phyloP scores from a whole-genome alignment of 2,888 invertebrate species.

The Trissolcus japonicus region DNA sequence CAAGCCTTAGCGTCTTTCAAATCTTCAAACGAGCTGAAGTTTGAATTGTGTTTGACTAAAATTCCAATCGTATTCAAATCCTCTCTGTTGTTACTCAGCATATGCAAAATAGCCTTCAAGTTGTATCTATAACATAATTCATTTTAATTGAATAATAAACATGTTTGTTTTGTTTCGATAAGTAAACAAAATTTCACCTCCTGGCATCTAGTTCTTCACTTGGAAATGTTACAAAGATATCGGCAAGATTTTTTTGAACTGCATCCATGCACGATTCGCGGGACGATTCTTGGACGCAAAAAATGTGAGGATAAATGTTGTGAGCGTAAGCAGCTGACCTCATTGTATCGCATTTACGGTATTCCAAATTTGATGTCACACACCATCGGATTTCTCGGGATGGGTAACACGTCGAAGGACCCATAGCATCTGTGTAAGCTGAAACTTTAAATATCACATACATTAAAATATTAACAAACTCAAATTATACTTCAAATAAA shows the following conservation, averaged over 20 bases:
- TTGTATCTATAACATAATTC: constrained; percentile 19
- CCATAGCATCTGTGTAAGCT: constrained; percentile 72
- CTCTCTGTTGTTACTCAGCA: constrained; percentile 79
- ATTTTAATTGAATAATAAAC: constrained; percentile 2
- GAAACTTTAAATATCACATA: constrained; percentile 62
- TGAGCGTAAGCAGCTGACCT: constrained; percentile 85
- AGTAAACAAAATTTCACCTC: constrained; percentile 77
- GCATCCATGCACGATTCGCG: constrained; percentile 83
- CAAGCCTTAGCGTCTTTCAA: constrained; percentile 85
- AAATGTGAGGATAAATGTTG: constrained; percentile 87
- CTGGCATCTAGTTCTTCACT: constrained; percentile 84
- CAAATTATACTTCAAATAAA: background rate
- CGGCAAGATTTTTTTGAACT: constrained; percentile 81
- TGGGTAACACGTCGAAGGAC: constrained; percentile 68
- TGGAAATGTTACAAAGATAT: constrained; percentile 84
- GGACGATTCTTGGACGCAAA: constrained; percentile 82
- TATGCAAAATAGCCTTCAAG: constrained; percentile 80
- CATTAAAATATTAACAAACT: background rate
- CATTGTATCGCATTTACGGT: constrained; percentile 88
- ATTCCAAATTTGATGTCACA: constrained; percentile 83
- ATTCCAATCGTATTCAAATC: constrained; percentile 82
- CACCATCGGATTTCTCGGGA: constrained; percentile 77
- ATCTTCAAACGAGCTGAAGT: constrained; percentile 80
- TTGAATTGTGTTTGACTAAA: constrained; percentile 80
- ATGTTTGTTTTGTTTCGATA: background rate